Evolutionary conservation across 2,888 invertebrate genomes (phyloP).

Genomic region (Ochropleura plecta): DNA sequence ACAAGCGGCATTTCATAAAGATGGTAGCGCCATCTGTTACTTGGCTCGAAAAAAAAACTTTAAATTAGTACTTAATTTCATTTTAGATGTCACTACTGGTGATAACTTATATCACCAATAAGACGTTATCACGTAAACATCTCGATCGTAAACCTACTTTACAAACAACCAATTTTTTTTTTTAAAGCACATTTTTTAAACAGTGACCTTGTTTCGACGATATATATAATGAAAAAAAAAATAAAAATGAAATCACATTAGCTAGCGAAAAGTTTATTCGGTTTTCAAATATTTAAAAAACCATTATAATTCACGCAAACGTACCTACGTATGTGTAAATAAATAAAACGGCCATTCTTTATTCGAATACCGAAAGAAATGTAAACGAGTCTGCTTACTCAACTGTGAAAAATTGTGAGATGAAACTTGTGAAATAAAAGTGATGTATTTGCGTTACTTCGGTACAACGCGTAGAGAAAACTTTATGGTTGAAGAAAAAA

Average conservation of each 20-base stretch:
- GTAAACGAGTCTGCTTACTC: constrained; percentile 35
- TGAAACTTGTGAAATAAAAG: constrained; percentile 41
- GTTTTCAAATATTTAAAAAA: not conserved
- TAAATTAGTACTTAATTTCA: too few relatives aligned
- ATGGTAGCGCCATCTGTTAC: too few relatives aligned
- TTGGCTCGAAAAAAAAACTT: too few relatives aligned
- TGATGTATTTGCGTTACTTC: constrained; percentile 25
- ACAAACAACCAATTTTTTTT: too few relatives aligned
- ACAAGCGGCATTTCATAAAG: too few relatives aligned
- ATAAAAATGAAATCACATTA: not conserved
- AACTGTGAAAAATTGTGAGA: constrained; percentile 39
- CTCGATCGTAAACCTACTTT: too few relatives aligned
- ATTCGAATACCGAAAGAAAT: constrained; percentile 17
- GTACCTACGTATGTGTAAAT: not conserved
- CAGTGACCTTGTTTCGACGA: not conserved
- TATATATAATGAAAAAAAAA: not conserved
- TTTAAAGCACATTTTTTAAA: not conserved
- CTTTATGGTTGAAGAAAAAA: constrained; percentile 5
- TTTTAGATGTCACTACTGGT: too few relatives aligned
- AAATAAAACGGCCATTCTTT: not conserved
- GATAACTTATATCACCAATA: too few relatives aligned
- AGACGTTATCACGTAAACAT: too few relatives aligned
- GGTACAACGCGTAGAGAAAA: constrained; percentile 27
- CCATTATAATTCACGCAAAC: not conserved
- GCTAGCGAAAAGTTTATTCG: not conserved